Evolutionary conservation across 2,797 vertebrate species (phyloP).

Genomic region (Halcyon smyrnensis): DNA sequence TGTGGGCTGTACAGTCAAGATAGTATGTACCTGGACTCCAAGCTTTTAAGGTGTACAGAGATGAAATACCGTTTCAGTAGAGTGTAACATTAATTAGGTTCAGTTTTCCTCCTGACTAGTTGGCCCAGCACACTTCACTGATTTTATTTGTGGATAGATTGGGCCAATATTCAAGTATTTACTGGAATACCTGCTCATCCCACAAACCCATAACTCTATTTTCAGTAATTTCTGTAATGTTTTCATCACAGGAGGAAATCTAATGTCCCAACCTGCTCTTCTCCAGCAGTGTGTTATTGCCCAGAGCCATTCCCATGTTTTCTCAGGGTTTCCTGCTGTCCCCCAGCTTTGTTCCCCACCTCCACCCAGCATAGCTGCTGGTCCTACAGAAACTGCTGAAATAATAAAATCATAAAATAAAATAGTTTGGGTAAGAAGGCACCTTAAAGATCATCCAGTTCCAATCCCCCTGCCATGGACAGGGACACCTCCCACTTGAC

Average conservation of each 20-base stretch:
- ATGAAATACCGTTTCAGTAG: neutral
- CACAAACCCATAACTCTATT: neutral
- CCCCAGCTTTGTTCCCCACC: neutral
- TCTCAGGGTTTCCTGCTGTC: neutral
- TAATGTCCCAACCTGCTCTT: neutral
- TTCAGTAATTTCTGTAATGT: neutral
- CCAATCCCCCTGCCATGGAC: neutral
- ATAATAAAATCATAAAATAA: neutral
- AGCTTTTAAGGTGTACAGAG: neutral
- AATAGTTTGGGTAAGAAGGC: neutral
- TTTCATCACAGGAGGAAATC: neutral
- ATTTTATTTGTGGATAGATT: neutral
- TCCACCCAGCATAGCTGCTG: no score
- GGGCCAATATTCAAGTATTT: neutral
- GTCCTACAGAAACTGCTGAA: neutral
- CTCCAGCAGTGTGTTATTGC: neutral
- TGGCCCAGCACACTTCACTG: neutral
- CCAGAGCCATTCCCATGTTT: neutral
- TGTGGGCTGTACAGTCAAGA: neutral
- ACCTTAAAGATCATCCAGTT: neutral
- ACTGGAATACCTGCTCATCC: neutral
- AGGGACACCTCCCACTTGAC: neutral
- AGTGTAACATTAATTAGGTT: neutral
- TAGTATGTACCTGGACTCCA: neutral
- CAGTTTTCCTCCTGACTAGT: neutral